Evolutionary conservation across 2,113 vertebrate species (phyloP).

Genomic region (Pseudopipra pipra): DNA sequence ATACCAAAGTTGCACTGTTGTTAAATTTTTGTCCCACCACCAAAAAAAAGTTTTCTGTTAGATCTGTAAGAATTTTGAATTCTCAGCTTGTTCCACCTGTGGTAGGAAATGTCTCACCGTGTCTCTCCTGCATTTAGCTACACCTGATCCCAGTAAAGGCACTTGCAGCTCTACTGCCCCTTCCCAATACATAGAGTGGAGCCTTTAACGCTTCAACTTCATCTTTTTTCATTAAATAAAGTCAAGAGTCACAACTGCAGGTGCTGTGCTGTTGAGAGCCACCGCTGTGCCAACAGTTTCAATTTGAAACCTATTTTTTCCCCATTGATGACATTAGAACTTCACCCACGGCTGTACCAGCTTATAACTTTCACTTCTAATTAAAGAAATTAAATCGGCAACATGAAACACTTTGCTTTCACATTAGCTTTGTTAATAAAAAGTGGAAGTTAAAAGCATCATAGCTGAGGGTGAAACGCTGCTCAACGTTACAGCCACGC

Average conservation of each 20-base stretch:
- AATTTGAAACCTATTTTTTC: slow-evolving; percentile 71
- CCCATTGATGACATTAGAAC: slow-evolving; percentile 70
- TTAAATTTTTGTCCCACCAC: background rate
- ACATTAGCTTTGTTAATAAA: slow-evolving; percentile 75
- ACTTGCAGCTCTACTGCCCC: background rate
- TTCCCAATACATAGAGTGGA: background rate
- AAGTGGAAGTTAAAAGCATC: slow-evolving; percentile 69
- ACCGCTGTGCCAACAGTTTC: slow-evolving; percentile 62
- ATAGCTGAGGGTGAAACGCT: slow-evolving; percentile 57
- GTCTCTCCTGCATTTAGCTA: background rate
- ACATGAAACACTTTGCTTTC: slow-evolving; percentile 75
- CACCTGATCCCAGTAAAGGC: slow-evolving; percentile 25
- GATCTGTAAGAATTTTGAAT: background rate
- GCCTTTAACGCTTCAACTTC: slow-evolving; percentile 44
- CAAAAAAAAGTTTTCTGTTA: background rate
- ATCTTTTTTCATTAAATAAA: slow-evolving; percentile 61
- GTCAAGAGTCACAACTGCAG: slow-evolving; percentile 45
- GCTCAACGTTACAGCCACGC: background rate
- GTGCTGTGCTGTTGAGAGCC: slow-evolving; percentile 3
- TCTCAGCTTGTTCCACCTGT: background rate
- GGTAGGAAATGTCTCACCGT: slow-evolving; percentile 17
- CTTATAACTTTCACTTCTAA: slow-evolving; percentile 79
- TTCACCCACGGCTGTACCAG: slow-evolving; percentile 73
- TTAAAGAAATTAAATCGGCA: slow-evolving; percentile 79
- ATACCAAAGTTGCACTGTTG: background rate